Percentiles rank a stretch among this genome's conserved stretches.
These are phyloP conservation scores for Lepus oiostolus DNA, from an alignment of 2,797 vertebrate species.

Conservation along the genomic window DNA sequence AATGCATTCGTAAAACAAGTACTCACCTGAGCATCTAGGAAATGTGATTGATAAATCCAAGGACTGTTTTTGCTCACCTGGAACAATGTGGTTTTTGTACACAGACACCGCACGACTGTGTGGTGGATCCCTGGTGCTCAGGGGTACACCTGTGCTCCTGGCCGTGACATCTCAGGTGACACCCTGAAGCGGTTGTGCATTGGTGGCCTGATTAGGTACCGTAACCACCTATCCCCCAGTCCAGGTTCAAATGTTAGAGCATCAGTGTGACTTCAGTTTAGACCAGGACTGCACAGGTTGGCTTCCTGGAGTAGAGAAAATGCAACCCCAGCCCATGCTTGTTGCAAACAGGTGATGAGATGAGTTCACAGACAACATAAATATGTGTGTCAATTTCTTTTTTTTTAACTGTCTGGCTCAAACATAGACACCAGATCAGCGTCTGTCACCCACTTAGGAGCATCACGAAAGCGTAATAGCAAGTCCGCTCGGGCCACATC, in stretches of 20 bases:
- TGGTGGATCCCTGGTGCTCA: neutral
- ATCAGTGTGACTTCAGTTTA: neutral
- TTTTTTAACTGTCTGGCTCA: neutral
- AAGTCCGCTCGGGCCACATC: neutral
- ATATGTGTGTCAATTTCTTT: neutral
- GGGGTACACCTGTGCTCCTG: neutral
- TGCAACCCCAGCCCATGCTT: neutral
- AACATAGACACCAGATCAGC: neutral
- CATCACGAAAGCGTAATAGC: neutral
- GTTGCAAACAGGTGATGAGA: neutral
- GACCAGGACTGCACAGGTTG: neutral
- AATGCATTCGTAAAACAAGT: neutral
- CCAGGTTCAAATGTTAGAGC: neutral
- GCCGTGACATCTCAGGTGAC: neutral
- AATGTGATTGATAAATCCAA: neutral
- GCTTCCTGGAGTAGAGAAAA: conserved; percentile 5
- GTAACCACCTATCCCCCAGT: neutral
- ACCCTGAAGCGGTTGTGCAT: neutral
- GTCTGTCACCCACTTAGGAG: neutral
- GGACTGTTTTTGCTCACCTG: neutral
- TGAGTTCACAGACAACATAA: neutral
- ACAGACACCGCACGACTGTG: neutral
- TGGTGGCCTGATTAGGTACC: neutral
- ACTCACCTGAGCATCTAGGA: neutral
- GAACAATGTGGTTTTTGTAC: neutral